Conservation (phyloP, 2,888 invertebrate species). For the Hypolimnas misippus region DNA sequence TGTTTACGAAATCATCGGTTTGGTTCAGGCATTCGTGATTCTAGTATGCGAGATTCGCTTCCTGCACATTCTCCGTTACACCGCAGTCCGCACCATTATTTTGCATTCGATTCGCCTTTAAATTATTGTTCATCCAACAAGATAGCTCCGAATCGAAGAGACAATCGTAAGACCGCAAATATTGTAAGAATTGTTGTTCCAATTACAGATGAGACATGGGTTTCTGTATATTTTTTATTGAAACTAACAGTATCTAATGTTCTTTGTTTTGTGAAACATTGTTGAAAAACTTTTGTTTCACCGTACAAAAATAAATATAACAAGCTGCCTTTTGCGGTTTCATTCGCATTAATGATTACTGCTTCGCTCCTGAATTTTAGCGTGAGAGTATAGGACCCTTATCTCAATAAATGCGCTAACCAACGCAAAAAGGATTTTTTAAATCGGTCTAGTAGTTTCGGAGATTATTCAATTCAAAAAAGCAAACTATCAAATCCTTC, state of each 20-base stretch:
- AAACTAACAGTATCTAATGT: too few relatives aligned
- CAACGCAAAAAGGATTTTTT: too few relatives aligned
- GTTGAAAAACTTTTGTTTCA: too few relatives aligned
- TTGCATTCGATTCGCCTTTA: slow-evolving; percentile 52
- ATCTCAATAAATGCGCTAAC: too few relatives aligned
- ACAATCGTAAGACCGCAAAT: slow-evolving; percentile 37
- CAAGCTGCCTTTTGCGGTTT: background rate
- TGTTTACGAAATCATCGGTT: slow-evolving; percentile 64
- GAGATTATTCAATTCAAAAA: too few relatives aligned
- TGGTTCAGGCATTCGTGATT: slow-evolving; percentile 57
- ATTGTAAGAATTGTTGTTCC: slow-evolving; percentile 25
- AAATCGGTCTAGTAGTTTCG: too few relatives aligned
- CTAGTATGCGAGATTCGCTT: slow-evolving; percentile 50
- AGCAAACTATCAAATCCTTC: too few relatives aligned
- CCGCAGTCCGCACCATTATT: slow-evolving; percentile 52
- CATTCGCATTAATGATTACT: too few relatives aligned
- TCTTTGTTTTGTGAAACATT: too few relatives aligned
- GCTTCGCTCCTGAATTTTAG: too few relatives aligned
- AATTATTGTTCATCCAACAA: slow-evolving; percentile 53
- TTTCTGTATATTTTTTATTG: background rate
- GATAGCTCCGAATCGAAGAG: slow-evolving; percentile 26
- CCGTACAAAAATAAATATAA: too few relatives aligned
- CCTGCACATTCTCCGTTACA: slow-evolving; percentile 49
- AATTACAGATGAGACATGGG: slow-evolving; percentile 1
- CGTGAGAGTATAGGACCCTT: too few relatives aligned